Base-by-base conservation (phyloP, 2,113 vertebrate species). In the Nematolebias whitei region DNA sequence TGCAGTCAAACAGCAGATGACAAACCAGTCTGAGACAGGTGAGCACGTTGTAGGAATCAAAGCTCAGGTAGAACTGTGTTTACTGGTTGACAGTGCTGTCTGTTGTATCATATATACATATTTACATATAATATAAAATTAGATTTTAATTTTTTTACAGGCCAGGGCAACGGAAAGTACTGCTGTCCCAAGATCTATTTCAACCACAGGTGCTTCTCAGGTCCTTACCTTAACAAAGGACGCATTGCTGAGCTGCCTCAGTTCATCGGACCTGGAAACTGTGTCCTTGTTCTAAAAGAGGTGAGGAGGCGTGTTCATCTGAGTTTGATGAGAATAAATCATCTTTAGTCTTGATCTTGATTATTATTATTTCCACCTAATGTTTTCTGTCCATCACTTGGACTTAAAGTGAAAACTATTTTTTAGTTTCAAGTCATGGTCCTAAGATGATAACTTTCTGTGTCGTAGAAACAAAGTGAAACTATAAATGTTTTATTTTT, bases 111-210 rank as follows among this genome's bases (percentile, higher is more conserved):
- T 48, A 4, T n/a, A 41, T 66, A 29, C 26, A 29, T 29, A 29
- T 29, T 29, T 29, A n/a, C n/a, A n/a, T n/a, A n/a, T 29, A 29
- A 4, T 29, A 29, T 29, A 29, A 4, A 29, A 29, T 29, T 15
- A n/a, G n/a, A n/a, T 26, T 51, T 26, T 50, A 1, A 22, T 45
- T 35, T 69, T 45, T 63, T 12, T 50, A 15, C 71, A 90, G 93
- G 91, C 18, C 89, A 87, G 12, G 93, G 90, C 9, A 98, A 98
- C 24, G 96, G 96, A 54, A 98, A 98, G 77, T 99, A 99, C 87
- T 95, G 92, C 90, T 97, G 95, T 87, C 96, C 97, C 85, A 98
- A 98, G 90, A 99, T 99, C 90, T 99, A 96, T 91, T 99, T 99
- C 91, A 99, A 99, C 84, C 98, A 99, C 72, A 94, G 96, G 63